Conservation (phyloP, 2,797 vertebrate genomes). For the Melanotaenia trifasciata region DNA sequence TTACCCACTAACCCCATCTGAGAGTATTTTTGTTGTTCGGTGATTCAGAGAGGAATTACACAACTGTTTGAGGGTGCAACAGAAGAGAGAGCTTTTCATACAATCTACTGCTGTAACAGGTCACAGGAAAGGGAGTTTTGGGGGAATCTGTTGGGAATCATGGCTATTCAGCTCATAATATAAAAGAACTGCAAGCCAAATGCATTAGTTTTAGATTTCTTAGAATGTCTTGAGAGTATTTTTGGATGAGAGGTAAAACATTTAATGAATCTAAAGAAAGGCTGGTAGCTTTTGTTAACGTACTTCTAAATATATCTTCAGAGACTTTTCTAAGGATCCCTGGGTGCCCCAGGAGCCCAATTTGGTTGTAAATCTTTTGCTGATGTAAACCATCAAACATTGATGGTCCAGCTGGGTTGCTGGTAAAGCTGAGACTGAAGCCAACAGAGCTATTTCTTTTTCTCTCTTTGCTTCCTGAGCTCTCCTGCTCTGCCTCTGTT, state of each 20-base stretch:
- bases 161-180: background rate
- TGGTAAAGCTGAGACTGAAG: slow-evolving; percentile 31
- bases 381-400: slow-evolving; percentile 59
- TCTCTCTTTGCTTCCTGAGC: slow-evolving; percentile 36
- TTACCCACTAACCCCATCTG: slow-evolving; percentile 27
- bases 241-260: background rate
- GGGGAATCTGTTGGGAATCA: background rate
- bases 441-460: slow-evolving; percentile 28
- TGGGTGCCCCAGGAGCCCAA: slow-evolving; percentile 22
- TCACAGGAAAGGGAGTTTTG: background rate
- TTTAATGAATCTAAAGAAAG: slow-evolving; percentile 6
- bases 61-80: slow-evolving; percentile 39
- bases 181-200: background rate
- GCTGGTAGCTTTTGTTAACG: background rate
- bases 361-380: slow-evolving; percentile 50
- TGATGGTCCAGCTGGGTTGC: slow-evolving; percentile 54
- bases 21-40: slow-evolving; percentile 34
- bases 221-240: background rate
- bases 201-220: background rate
- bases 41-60: slow-evolving; percentile 49
- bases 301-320: background rate
- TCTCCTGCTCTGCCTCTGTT: slow-evolving; percentile 59
- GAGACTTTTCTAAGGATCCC: slow-evolving; percentile 13
- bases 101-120: background rate
- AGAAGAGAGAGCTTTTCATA: slow-evolving; percentile 3